These are phyloP conservation scores for Fregetta grallaria DNA, from an alignment of 2,113 vertebrate species.

Conservation along the genomic window DNA sequence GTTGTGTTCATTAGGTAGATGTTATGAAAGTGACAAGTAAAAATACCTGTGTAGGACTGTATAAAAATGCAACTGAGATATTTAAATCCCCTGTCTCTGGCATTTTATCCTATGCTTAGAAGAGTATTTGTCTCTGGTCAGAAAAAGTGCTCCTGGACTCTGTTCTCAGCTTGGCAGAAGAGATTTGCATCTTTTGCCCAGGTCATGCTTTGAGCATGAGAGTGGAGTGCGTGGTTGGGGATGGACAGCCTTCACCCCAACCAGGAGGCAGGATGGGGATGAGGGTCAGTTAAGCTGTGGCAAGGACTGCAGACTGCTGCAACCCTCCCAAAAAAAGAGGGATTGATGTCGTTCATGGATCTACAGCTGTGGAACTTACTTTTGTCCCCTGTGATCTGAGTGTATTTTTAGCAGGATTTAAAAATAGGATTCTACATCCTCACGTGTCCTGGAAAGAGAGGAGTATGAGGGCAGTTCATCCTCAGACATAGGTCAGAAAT, in stretches of 20 bases:
- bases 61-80: background rate
- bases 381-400: background rate
- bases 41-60: background rate
- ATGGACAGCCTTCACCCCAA: background rate
- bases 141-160: background rate
- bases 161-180: background rate
- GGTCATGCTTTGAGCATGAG: background rate
- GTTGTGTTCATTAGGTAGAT: background rate
- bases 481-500: background rate
- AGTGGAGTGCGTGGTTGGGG: background rate
- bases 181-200: background rate
- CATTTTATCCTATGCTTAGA: background rate
- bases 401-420: constrained; percentile 36
- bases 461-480: background rate
- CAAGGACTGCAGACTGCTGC: background rate
- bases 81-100: background rate
- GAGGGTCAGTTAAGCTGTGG: background rate
- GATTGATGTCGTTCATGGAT: background rate
- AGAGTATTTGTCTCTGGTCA: background rate
- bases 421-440: constrained; percentile 19
- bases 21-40: background rate
- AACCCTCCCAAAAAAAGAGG: background rate
- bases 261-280: background rate
- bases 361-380: background rate
- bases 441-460: background rate